Percentiles rank a stretch among this genome's conserved stretches.
These are phyloP conservation scores for Conchocele bisecta DNA, from an alignment of 2,888 invertebrate species.

Conservation along the genomic window DNA sequence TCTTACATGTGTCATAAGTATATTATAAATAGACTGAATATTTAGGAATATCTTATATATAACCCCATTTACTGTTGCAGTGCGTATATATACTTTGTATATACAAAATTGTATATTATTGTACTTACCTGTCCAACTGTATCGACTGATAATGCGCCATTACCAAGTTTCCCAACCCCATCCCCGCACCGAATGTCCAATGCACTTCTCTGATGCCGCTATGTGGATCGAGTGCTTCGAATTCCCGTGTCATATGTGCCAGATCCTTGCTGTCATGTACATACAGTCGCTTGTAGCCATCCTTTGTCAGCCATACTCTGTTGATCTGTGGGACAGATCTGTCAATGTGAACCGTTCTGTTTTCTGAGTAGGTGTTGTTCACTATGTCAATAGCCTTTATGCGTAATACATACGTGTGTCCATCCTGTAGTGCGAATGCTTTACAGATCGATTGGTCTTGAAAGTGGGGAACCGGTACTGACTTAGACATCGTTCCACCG, in stretches of 20 bases:
- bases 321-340: conserved; percentile 42
- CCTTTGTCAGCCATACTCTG: conserved; percentile 49
- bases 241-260: conserved; percentile 51
- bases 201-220: conserved; percentile 57
- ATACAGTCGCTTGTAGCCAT: conserved; percentile 43
- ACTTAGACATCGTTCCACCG: too few species aligned
- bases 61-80: too few species aligned
- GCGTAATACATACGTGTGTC: conserved; percentile 41
- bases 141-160: too few species aligned
- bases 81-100: too few species aligned
- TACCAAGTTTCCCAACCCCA: too few species aligned
- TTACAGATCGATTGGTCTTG: conserved; percentile 41
- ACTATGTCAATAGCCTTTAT: conserved; percentile 58
- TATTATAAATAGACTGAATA: too few species aligned
- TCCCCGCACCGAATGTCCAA: conserved; percentile 61
- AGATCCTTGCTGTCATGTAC: conserved; percentile 62
- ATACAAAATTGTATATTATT: too few species aligned
- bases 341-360: conserved; percentile 45
- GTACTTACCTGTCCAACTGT: too few species aligned
- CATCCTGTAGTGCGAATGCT: conserved; percentile 39
- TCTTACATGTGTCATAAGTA: too few species aligned
- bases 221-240: conserved; percentile 60
- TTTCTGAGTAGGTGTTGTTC: conserved; percentile 40
- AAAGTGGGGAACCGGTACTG: conserved; percentile 33
- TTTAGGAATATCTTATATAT: too few species aligned